phyloP scores from a whole-genome alignment of 2,888 invertebrate genomes.

The Julus scandinavius region DNA sequence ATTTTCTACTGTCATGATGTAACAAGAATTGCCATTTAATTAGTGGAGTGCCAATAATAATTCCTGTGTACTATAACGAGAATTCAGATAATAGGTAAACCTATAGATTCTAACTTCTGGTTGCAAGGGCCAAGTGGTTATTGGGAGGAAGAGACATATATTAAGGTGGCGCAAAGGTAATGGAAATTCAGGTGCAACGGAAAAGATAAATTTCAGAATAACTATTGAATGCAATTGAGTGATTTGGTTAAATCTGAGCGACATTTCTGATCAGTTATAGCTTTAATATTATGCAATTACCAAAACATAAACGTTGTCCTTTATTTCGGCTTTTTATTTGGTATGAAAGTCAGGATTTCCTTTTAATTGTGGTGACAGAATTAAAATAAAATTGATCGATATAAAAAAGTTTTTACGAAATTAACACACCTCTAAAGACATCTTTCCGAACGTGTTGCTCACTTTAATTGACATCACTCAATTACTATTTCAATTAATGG shows the following conservation, averaged over 20 bases:
- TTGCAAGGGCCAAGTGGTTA: conserved; percentile 24
- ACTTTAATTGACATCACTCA: background rate
- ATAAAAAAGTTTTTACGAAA: too few species aligned
- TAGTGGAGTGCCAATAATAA: background rate
- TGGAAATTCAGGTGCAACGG: background rate
- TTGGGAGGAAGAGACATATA: background rate
- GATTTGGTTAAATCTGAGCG: background rate
- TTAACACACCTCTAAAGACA: too few species aligned
- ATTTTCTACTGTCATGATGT: background rate
- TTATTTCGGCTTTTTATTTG: too few species aligned
- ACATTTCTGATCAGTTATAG: too few species aligned
- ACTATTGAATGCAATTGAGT: background rate
- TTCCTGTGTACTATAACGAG: background rate
- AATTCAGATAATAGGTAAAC: conserved; percentile 35
- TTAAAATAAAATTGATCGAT: too few species aligned
- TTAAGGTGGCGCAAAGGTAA: background rate
- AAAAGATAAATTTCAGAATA: background rate
- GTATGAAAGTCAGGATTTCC: too few species aligned
- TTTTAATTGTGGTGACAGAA: too few species aligned
- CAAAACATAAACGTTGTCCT: too few species aligned
- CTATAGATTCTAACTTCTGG: conserved; percentile 9
- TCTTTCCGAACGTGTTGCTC: background rate
- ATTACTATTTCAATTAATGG: background rate
- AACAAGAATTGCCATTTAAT: background rate
- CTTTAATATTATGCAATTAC: too few species aligned